A percentile compares a stretch with the other conserved stretches of the same genome.
Evolutionary conservation across 1,140 invertebrate genomes (phyloP).

Genomic region (Alviniconcha marisindica): DNA sequence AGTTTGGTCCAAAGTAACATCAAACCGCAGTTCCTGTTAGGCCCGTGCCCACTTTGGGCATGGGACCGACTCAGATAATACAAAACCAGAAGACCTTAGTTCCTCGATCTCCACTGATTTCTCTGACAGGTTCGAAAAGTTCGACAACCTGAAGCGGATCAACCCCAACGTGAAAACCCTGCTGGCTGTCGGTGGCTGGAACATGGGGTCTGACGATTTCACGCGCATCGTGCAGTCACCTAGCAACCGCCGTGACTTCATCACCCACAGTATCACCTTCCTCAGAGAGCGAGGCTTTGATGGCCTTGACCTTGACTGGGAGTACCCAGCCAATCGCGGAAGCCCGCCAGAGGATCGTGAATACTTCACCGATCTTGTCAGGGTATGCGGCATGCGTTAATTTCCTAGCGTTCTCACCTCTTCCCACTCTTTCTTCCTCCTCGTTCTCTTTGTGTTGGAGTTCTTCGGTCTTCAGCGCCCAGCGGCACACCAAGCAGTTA

Average conservation of each 20-base stretch:
- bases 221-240: constrained; percentile 59
- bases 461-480: too few relatives aligned
- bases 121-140: constrained; percentile 21
- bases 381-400: too few relatives aligned
- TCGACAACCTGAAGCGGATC: constrained; percentile 84
- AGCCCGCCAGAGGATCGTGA: constrained; percentile 93
- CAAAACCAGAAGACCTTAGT: too few relatives aligned
- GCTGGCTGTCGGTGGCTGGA: constrained; percentile 97
- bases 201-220: constrained; percentile 89
- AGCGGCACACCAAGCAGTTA: too few relatives aligned
- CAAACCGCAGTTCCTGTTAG: too few relatives aligned
- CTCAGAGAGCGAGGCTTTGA: constrained; percentile 95
- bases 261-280: constrained; percentile 84
- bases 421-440: too few relatives aligned
- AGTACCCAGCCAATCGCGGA: constrained; percentile 94
- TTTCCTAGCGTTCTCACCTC: too few relatives aligned
- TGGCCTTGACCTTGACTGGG: constrained; percentile 97
- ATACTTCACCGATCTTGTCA: constrained; percentile 92
- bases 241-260: constrained; percentile 57
- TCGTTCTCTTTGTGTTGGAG: too few relatives aligned
- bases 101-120: too few relatives aligned
- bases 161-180: constrained; percentile 95
- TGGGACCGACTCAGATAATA: too few relatives aligned
- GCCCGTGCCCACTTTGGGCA: too few relatives aligned
- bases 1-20: too few relatives aligned